A percentile compares a stretch with the other conserved stretches of the same genome.
These are phyloP conservation scores for Caenorhabditis tropicalis DNA, from an alignment of 1,140 invertebrate species.

Conservation along the genomic window DNA sequence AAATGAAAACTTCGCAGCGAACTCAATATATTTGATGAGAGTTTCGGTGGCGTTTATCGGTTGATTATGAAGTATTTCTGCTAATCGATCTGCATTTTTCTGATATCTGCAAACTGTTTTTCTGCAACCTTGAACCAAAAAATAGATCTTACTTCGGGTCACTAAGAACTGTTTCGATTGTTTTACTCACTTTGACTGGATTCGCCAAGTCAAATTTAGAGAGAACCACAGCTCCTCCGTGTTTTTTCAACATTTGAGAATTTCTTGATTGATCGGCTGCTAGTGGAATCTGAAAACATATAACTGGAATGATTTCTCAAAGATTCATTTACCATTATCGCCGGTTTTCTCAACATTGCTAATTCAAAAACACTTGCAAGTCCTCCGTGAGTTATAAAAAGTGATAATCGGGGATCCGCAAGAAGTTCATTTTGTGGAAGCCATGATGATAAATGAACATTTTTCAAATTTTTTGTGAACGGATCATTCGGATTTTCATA, in stretches of 20 bases:
- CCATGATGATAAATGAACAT: slow-evolving; percentile 51
- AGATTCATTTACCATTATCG: slow-evolving; percentile 51
- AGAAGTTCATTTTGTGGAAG: slow-evolving; percentile 56
- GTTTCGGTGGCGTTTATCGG: slow-evolving; percentile 1
- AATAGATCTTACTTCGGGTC: slow-evolving; percentile 10
- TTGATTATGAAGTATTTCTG: slow-evolving; percentile 11
- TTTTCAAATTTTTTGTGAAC: slow-evolving; percentile 39
- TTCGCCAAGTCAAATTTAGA: slow-evolving; percentile 49
- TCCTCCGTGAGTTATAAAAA: slow-evolving; percentile 65
- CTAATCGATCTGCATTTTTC: background rate
- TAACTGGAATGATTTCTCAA: background rate
- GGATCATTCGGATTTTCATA: slow-evolving; percentile 48
- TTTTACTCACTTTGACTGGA: background rate
- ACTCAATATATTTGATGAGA: slow-evolving; percentile 12
- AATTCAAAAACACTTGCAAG: slow-evolving; percentile 60
- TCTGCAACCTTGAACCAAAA: background rate
- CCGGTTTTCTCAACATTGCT: slow-evolving; percentile 60
- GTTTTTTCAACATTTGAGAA: slow-evolving; percentile 47
- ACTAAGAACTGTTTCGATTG: slow-evolving; percentile 38
- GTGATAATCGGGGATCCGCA: slow-evolving; percentile 57
- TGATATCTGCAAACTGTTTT: slow-evolving; percentile 34
- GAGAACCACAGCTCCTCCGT: slow-evolving; percentile 50
- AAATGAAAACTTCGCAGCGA: slow-evolving; percentile 27
- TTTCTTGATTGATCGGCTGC: slow-evolving; percentile 62
- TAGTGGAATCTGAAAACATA: slow-evolving; percentile 53